A percentile compares a stretch with the other conserved stretches of the same genome.
These are phyloP conservation scores for Physocephala rufipes DNA, from an alignment of 2,888 invertebrate genomes.

Conservation along the genomic window DNA sequence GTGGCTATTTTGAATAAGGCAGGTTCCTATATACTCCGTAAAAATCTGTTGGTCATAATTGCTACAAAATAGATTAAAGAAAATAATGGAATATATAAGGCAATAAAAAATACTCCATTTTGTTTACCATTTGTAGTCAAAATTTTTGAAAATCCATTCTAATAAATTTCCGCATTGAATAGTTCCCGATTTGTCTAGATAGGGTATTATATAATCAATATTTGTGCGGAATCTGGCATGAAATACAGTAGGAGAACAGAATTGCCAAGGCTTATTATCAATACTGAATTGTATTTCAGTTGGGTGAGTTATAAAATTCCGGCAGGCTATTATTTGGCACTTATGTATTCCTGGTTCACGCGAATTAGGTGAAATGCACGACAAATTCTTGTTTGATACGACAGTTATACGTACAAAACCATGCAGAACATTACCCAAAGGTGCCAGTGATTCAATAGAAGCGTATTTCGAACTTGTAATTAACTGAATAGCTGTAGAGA, in stretches of 20 bases:
- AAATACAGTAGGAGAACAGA: slow-evolving; percentile 29
- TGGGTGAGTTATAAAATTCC: slow-evolving; percentile 27
- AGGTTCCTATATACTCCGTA: not conserved
- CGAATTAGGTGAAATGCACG: slow-evolving; percentile 32
- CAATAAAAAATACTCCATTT: not conserved
- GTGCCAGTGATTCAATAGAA: slow-evolving; percentile 32
- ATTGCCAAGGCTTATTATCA: slow-evolving; percentile 15
- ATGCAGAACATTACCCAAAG: slow-evolving; percentile 26
- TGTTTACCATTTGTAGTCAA: slow-evolving; percentile 14
- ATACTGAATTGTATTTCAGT: slow-evolving; percentile 30
- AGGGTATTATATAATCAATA: slow-evolving; percentile 33
- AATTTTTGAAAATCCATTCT: slow-evolving; percentile 11
- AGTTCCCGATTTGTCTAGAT: not conserved
- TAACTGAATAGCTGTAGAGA: slow-evolving; percentile 37
- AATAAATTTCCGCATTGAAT: slow-evolving; percentile 15
- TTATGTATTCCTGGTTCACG: slow-evolving; percentile 27
- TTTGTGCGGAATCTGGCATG: slow-evolving; percentile 37
- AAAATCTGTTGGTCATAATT: slow-evolving; percentile 1
- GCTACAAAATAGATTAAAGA: not conserved
- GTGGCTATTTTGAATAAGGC: not conserved
- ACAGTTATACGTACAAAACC: slow-evolving; percentile 35
- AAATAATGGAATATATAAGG: not conserved
- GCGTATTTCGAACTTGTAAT: slow-evolving; percentile 38
- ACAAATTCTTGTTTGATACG: slow-evolving; percentile 6
- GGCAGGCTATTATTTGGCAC: slow-evolving; percentile 28